Base-by-base conservation (phyloP, 2,888 invertebrate genomes). In the Dysmachus trigonus region DNA sequence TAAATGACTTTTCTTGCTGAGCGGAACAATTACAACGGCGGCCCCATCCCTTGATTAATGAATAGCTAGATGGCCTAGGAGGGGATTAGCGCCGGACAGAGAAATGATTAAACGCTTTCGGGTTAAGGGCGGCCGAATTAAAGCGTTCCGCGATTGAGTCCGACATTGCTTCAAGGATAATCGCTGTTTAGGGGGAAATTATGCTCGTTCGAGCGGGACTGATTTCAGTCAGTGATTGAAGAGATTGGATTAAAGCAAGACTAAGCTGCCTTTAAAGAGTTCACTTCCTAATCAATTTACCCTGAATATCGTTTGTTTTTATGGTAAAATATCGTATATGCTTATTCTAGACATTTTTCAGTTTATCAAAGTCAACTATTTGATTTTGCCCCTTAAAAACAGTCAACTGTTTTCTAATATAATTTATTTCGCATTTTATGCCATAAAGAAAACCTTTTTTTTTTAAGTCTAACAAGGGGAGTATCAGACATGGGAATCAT, bases 1-100 rank as follows among this genome's bases (percentile, higher is more conserved):
- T 86, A 86, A 86, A 86, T 82, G 86, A 82, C 35, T 82, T 83
- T 86, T 86, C 86, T 86, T 86, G 82, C 82, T 82, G 81, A 86
- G 73, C 62, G 41, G 77, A 71, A 79, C 85, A 85, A 85, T 76
- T 85, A 85, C 85, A 85, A 74, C 72, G 73, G 31, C 53, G 71
- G 71, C 41, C 83, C 83, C 72, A 35, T 38, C 18, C 38, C 72
- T 27, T 38, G 71, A 47, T 72, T 71, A 71, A 72, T 83, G 83
- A 53, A 72, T 27, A 72, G 72, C 38, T 41, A 3, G 72, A 51
- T 33, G 33, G 81, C n/a, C 33, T 33, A 71, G 41, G 27, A 27
- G 31, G 15, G 83, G 72, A 83, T 38, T 38, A 71, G 15, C 30
- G 83, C 33, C 2, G 83, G 72, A 72, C 83, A 38, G 30, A 22